Percentiles rank a stretch among this genome's conserved stretches.
These are phyloP conservation scores for Crematogaster levior DNA, from an alignment of 2,888 invertebrate genomes.

Conservation along the genomic window DNA sequence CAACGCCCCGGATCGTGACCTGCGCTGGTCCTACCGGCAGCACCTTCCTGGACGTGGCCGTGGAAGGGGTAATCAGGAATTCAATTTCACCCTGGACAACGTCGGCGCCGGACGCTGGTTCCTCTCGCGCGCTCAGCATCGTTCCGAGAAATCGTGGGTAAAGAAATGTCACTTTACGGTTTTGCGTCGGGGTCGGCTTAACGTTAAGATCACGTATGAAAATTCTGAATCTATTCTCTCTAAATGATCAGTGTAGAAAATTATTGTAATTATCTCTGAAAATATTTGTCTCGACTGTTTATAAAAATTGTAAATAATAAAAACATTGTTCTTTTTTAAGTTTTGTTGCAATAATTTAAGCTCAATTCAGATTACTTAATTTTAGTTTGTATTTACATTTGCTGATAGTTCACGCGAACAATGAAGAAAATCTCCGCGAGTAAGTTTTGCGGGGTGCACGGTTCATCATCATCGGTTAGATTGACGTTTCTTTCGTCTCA, in stretches of 20 bases:
- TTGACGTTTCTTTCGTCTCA: background rate
- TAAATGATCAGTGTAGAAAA: background rate
- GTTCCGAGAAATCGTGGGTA: constrained; percentile 3
- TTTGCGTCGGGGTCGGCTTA: background rate
- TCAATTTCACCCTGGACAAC: constrained; percentile 70
- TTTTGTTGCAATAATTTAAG: background rate
- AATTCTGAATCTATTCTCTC: background rate
- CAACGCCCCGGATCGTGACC: constrained; percentile 81
- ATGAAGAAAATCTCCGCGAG: background rate
- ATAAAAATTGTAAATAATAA: background rate
- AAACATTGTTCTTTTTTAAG: background rate
- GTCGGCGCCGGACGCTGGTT: constrained; percentile 65
- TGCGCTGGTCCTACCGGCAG: constrained; percentile 72
- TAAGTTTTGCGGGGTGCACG: background rate
- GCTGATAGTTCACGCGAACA: background rate
- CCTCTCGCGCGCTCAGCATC: constrained; percentile 41
- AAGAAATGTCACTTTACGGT: background rate
- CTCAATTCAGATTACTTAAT: background rate
- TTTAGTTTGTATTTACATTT: background rate
- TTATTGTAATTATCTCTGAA: background rate
- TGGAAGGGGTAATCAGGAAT: constrained; percentile 74
- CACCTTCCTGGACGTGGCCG: constrained; percentile 66
- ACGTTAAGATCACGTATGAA: background rate
- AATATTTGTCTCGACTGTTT: background rate
- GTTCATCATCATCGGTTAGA: background rate